Evolutionary conservation across 2,113 vertebrate species (phyloP), one percentile per base, ranked within the genome.

Genomic region (Climacteris rufus): DNA sequence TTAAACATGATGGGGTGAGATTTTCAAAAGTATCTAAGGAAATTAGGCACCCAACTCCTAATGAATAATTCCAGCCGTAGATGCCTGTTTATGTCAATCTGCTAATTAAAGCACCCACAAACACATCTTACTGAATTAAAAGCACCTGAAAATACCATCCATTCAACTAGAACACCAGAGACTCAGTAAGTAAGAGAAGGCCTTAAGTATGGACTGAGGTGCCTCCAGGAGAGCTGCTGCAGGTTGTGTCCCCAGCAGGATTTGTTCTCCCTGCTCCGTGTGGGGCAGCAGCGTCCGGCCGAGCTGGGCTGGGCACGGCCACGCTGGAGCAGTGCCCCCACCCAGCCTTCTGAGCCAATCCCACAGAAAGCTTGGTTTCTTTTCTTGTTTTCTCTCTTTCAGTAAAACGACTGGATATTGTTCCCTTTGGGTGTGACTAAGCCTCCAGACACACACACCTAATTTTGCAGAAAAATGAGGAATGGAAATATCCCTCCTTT

Each of bases 31-130:
- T 96, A 96, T 94, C 96, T 87, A 69, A 97, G 96, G 96, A 95
- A 96, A 96, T 95, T 93, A 95, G 93, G 94, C 93, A 94, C 95
- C 96, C 94, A 96, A 94, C 92, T 96, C 86, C 92, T 96, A 93
- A 94, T 96, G 96, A 96, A 96, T 96, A 96, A 96, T 96, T 95
- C 94, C 88, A 96, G 40, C 52, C 9, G 1, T 93, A 78, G 88
- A 97, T 90, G 94, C 76, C 88, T 95, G 90, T 94, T 96, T 94
- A 92, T 96, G 88, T 96, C 93, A 96, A 90, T 95, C 95, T 97
- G 77, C 88, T 97, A 95, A 96, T 96, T 96, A 97, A 97, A 94
- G 95, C 86, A 95, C 94, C 96, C 90, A 93, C 86, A 95, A 97
- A 94, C 80, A 92, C 69, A 71, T 93, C 72, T 89, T 84, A 66